Evolutionary conservation across 2,888 invertebrate species (phyloP).

Genomic region (Brenthis daphne): DNA sequence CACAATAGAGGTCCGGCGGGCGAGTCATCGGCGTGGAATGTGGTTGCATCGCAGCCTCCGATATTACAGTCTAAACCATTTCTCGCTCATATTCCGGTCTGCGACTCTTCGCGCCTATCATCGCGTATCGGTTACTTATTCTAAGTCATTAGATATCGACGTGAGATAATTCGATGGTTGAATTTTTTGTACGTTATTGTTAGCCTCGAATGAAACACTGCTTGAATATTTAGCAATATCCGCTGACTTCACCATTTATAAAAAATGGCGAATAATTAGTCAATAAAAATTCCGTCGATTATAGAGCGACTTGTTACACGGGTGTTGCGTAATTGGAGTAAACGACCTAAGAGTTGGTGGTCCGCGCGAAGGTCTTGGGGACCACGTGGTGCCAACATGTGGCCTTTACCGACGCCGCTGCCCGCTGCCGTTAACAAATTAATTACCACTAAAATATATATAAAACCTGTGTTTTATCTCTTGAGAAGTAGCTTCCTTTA

Average conservation of each 20-base stretch:
- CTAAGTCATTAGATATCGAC: conserved; percentile 61
- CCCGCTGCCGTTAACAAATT: conserved; percentile 33
- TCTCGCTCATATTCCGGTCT: conserved; percentile 31
- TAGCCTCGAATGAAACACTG: conserved; percentile 80
- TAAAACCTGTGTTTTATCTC: conserved; percentile 12
- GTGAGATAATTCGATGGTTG: conserved; percentile 65
- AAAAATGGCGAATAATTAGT: conserved; percentile 81
- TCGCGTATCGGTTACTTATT: conserved; percentile 37
- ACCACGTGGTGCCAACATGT: conserved; percentile 63
- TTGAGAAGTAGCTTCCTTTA: background rate
- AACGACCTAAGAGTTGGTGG: conserved; percentile 75
- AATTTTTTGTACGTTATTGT: conserved; percentile 76
- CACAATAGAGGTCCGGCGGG: conserved; percentile 45
- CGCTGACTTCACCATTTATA: conserved; percentile 79
- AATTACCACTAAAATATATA: conserved; percentile 37
- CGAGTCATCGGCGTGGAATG: conserved; percentile 75
- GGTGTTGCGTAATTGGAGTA: conserved; percentile 81
- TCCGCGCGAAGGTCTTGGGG: conserved; percentile 64
- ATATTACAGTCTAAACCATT: conserved; percentile 33
- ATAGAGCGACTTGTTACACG: conserved; percentile 76
- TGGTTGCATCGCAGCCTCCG: conserved; percentile 62
- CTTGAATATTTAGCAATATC: conserved; percentile 82
- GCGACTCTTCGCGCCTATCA: conserved; percentile 19
- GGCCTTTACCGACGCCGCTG: conserved; percentile 35
- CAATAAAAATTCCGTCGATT: conserved; percentile 82